A percentile compares a stretch with the other conserved stretches of the same genome.
Conservation (phyloP, 2,888 invertebrate species). For the Masnerella sp. region DNA sequence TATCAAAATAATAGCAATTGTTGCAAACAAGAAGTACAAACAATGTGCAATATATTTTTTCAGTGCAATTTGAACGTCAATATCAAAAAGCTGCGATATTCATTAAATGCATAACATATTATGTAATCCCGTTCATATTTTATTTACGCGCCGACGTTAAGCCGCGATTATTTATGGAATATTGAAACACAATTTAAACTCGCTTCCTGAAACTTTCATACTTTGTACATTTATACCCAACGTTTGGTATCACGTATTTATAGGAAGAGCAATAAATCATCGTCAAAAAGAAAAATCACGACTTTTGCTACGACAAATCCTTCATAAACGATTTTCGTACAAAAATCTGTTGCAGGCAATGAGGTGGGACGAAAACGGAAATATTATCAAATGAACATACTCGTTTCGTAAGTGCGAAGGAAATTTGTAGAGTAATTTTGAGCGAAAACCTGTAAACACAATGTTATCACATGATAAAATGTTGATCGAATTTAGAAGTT, state of each 20-base stretch:
- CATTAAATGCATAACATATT: neutral
- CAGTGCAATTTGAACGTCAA: constrained; percentile 7
- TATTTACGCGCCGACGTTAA: neutral
- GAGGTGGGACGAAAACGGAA: constrained; percentile 37
- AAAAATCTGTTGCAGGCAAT: constrained; percentile 52
- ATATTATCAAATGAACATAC: constrained; percentile 11
- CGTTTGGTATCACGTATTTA: too few species aligned
- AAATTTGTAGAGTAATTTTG: too few species aligned
- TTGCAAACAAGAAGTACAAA: too few species aligned
- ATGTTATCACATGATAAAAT: too few species aligned
- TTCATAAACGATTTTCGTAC: constrained; percentile 33
- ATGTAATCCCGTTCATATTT: constrained; percentile 3
- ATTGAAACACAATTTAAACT: neutral
- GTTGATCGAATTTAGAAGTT: too few species aligned
- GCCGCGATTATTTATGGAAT: constrained; percentile 12
- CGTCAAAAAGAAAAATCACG: neutral
- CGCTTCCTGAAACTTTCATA: constrained; percentile 1
- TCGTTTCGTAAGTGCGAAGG: constrained; percentile 16
- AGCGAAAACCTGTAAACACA: too few species aligned
- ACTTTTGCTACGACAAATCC: constrained; percentile 24
- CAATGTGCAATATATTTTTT: constrained; percentile 10
- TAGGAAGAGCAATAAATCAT: too few species aligned
- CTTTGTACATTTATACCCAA: too few species aligned
- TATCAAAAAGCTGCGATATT: constrained; percentile 2
- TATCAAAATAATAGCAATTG: too few species aligned